Evolutionary conservation across 1,140 invertebrate species (phyloP).

Genomic region (Megalopta genalis): DNA sequence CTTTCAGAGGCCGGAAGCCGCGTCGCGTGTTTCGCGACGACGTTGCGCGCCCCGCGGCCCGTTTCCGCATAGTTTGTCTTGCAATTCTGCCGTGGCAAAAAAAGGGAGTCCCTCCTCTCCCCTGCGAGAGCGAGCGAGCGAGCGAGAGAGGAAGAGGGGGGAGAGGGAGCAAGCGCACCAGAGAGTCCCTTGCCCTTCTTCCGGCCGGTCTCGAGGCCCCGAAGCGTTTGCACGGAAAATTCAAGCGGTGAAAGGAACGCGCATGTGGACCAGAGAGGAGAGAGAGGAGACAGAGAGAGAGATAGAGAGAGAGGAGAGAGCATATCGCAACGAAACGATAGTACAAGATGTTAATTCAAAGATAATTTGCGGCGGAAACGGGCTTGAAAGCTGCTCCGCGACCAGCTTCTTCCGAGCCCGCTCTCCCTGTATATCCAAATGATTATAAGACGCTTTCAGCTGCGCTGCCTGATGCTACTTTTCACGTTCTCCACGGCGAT

Average conservation of each 20-base stretch:
- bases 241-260: slow-evolving; percentile 29
- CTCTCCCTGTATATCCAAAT: background rate
- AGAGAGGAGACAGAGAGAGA: too few species aligned
- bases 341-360: slow-evolving; percentile 34
- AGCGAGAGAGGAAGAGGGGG: too few species aligned
- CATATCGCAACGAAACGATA: background rate
- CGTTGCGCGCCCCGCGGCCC: slow-evolving; percentile 42
- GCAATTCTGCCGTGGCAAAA: slow-evolving; percentile 43
- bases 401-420: background rate
- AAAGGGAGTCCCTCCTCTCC: background rate
- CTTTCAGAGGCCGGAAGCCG: slow-evolving; percentile 5
- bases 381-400: slow-evolving; percentile 5
- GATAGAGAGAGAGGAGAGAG: too few species aligned
- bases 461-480: background rate
- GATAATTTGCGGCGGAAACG: slow-evolving; percentile 31
- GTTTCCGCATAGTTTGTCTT: slow-evolving; percentile 63
- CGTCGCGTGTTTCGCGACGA: background rate
- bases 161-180: too few species aligned
- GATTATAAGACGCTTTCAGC: background rate
- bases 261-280: too few species aligned
- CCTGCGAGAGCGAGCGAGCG: too few species aligned
- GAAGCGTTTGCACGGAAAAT: slow-evolving; percentile 52
- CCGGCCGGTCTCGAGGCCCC: background rate
- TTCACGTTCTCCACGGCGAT: background rate
- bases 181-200: background rate